Conservation (phyloP, 2,797 vertebrate species). For the Oreochromis mossambicus region DNA sequence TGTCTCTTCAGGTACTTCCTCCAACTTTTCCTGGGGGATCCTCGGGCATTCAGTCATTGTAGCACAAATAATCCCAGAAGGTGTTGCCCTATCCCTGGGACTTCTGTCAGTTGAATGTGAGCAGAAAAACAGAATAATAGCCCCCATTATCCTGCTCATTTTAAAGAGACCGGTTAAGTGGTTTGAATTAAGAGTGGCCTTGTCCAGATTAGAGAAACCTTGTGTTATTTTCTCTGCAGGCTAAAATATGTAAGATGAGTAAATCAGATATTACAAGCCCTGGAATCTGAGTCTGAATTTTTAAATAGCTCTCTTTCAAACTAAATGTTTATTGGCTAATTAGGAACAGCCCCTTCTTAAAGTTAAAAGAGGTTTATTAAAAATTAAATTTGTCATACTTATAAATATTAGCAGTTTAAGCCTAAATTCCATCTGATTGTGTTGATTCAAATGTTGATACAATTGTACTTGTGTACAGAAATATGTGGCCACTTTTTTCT, state of each 20-base stretch:
- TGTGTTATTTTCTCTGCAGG: not conserved
- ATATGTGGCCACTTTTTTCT: not conserved
- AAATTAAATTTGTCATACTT: not conserved
- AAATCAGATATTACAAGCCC: not conserved
- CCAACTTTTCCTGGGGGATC: not conserved
- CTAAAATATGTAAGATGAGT: not conserved
- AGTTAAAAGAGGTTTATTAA: not conserved
- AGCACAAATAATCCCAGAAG: not conserved
- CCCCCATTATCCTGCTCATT: not conserved
- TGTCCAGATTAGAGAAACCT: not conserved
- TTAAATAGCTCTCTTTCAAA: not conserved
- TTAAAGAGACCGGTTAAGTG: not conserved
- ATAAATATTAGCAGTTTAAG: not conserved
- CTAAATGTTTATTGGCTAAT: not conserved
- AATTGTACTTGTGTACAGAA: not conserved
- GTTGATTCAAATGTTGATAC: not conserved
- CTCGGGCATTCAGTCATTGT: not conserved
- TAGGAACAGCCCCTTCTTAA: not conserved
- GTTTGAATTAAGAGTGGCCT: not conserved
- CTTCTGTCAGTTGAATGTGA: not conserved
- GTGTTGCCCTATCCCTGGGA: not conserved
- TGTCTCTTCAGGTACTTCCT: not conserved
- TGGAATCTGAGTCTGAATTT: not conserved
- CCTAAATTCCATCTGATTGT: not conserved
- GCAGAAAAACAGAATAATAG: not conserved